Conservation (phyloP, 2,888 invertebrate species). For the Choreutis nemorana region DNA sequence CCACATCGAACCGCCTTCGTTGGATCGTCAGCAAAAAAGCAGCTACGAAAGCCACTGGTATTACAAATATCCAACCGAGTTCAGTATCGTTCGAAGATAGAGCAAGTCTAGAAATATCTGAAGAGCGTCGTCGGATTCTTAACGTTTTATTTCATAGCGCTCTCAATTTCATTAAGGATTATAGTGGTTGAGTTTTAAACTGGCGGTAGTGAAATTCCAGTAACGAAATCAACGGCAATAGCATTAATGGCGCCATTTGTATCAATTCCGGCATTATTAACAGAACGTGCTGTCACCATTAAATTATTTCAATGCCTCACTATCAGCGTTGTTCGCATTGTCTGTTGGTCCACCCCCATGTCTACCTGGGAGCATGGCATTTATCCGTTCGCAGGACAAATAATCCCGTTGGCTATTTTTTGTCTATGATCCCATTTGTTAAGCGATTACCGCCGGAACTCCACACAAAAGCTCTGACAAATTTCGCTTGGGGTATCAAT, state of each 20-base stretch:
- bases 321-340: slow-evolving; percentile 27
- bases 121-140: no score
- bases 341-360: slow-evolving; percentile 36
- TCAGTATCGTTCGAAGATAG: no score
- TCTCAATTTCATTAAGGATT: no score
- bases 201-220: not conserved
- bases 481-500: slow-evolving; percentile 48
- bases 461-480: slow-evolving; percentile 49
- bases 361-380: slow-evolving; percentile 48
- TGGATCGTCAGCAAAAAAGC: slow-evolving; percentile 37
- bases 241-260: slow-evolving; percentile 30
- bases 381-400: slow-evolving; percentile 34
- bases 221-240: slow-evolving; percentile 2
- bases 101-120: slow-evolving; percentile 1
- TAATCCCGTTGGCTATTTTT: slow-evolving; percentile 38
- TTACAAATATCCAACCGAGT: slow-evolving; percentile 26
- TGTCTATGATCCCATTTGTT: slow-evolving; percentile 35
- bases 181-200: no score
- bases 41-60: slow-evolving; percentile 37
- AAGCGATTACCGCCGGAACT: slow-evolving; percentile 56
- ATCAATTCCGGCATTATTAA: slow-evolving; percentile 32
- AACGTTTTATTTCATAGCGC: no score
- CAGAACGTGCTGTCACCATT: slow-evolving; percentile 30
- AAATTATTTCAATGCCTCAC: slow-evolving; percentile 31
- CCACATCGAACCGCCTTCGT: slow-evolving; percentile 39